phyloP scores from a whole-genome alignment of 2,113 vertebrate genomes.

The Orcinus orca region DNA sequence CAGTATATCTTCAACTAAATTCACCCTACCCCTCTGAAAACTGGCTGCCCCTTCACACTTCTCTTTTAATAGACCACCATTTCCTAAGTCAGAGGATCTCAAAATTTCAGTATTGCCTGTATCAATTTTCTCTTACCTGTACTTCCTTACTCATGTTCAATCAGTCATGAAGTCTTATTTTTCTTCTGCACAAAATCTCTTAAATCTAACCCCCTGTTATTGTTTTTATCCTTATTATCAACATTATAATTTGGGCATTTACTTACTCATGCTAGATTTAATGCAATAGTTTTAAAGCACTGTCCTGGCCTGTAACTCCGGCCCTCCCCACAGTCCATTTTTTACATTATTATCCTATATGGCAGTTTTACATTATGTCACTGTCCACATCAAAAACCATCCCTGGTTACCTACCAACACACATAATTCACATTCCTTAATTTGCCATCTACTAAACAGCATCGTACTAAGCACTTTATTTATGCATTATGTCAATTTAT shows the following conservation, averaged over 20 bases:
- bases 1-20: background rate
- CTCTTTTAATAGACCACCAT: background rate
- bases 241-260: background rate
- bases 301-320: background rate
- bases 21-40: background rate
- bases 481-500: background rate
- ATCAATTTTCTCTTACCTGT: background rate
- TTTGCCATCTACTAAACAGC: background rate
- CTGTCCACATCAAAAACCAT: background rate
- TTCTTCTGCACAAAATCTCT: background rate
- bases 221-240: background rate
- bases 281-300: background rate
- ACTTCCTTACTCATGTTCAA: background rate
- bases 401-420: background rate
- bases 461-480: background rate
- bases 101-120: background rate
- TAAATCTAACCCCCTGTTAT: background rate
- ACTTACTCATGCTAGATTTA: background rate
- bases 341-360: background rate
- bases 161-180: background rate
- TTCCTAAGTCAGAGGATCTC: background rate
- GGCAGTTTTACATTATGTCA: background rate
- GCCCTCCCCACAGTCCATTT: accelerated
- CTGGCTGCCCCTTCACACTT: background rate
- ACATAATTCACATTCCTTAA: background rate